Evolutionary conservation across 2,797 vertebrate species (phyloP).

Genomic region (Epinephelus awoara): DNA sequence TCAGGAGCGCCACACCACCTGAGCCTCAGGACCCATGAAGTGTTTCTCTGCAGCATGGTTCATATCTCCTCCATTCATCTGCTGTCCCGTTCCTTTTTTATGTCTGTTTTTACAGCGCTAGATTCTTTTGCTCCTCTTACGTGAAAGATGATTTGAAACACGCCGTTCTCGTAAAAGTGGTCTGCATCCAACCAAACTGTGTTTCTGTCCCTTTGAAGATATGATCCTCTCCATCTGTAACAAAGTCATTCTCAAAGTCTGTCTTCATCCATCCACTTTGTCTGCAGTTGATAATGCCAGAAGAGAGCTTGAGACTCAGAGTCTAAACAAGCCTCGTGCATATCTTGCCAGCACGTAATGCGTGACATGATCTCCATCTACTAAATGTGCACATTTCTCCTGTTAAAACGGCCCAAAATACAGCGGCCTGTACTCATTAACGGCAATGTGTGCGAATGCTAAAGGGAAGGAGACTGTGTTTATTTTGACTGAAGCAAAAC

Average conservation of each 20-base stretch:
- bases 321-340: slow-evolving; percentile 68
- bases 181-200: slow-evolving; percentile 74
- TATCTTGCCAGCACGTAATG: slow-evolving; percentile 72
- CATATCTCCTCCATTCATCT: slow-evolving; percentile 56
- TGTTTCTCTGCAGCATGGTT: slow-evolving; percentile 42
- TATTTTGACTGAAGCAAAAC: slow-evolving; percentile 80
- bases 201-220: slow-evolving; percentile 82
- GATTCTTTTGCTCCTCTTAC: slow-evolving; percentile 67
- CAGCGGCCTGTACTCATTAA: slow-evolving; percentile 73
- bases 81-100: slow-evolving; percentile 29
- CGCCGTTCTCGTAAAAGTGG: slow-evolving; percentile 73
- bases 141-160: slow-evolving; percentile 78
- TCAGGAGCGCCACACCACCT: slow-evolving; percentile 42
- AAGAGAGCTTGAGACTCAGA: slow-evolving; percentile 57
- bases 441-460: slow-evolving; percentile 61
- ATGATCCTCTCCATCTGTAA: slow-evolving; percentile 81
- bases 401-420: slow-evolving; percentile 66
- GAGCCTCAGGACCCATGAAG: slow-evolving; percentile 52
- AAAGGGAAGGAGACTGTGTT: slow-evolving; percentile 68
- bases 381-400: slow-evolving; percentile 71
- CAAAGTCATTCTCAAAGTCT: slow-evolving; percentile 72
- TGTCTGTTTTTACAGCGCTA: slow-evolving; percentile 62
- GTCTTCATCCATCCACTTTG: slow-evolving; percentile 74
- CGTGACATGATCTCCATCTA: slow-evolving; percentile 68
- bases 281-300: slow-evolving; percentile 74